A percentile compares a stretch with the other conserved stretches of the same genome.
phyloP scores from a whole-genome alignment of 2,888 invertebrate genomes.

The Drosophila multiciliata region DNA sequence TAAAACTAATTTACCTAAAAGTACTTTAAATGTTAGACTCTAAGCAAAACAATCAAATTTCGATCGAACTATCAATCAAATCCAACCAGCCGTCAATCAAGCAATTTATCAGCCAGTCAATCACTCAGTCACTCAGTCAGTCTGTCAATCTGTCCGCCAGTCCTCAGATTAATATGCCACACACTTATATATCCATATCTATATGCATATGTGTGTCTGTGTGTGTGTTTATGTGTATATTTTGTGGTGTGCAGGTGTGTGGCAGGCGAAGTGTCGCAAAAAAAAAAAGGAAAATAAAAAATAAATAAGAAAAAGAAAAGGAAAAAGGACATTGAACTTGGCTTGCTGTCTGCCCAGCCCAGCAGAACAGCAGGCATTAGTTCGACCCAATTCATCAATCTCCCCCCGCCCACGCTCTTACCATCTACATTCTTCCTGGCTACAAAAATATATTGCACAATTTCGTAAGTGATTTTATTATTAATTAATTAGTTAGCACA shows the following conservation, averaged over 20 bases:
- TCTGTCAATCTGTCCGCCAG: slow-evolving; percentile 9
- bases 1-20: slow-evolving; percentile 31
- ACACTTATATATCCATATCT: neutral
- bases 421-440: too few species aligned
- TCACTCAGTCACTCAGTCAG: slow-evolving; percentile 13
- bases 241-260: too few species aligned
- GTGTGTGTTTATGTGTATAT: neutral
- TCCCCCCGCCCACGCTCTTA: too few species aligned
- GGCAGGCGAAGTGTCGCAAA: too few species aligned
- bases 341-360: slow-evolving; percentile 73
- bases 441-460: neutral
- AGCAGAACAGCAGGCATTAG: slow-evolving; percentile 65
- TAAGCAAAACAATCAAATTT: slow-evolving; percentile 40
- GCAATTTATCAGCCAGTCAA: slow-evolving; percentile 11
- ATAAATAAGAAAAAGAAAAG: too few species aligned
- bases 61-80: slow-evolving; percentile 12
- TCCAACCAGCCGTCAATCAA: slow-evolving; percentile 18
- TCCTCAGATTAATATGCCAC: slow-evolving; percentile 7
- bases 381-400: slow-evolving; percentile 44
- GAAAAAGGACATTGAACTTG: slow-evolving; percentile 53
- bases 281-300: too few species aligned
- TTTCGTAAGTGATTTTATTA: slow-evolving; percentile 1
- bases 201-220: neutral
- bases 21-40: slow-evolving; percentile 29
- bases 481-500: slow-evolving; percentile 47